These are phyloP conservation scores for Chorisops tibialis DNA, from an alignment of 2,888 invertebrate genomes.

Conservation along the genomic window DNA sequence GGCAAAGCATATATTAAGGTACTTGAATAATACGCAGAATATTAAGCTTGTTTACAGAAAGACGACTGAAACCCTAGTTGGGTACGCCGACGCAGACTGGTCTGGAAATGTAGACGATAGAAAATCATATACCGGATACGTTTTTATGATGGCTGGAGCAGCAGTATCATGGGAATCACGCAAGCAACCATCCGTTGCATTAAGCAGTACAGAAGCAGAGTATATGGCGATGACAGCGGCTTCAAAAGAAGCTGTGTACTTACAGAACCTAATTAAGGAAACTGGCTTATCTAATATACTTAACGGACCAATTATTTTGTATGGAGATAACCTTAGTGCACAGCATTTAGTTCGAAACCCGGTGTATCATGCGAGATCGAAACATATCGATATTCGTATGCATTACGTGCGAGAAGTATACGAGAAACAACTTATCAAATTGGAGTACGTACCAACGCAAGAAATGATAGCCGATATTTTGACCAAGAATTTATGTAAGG, in stretches of 20 bases:
- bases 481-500: no score
- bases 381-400: slow-evolving; percentile 31
- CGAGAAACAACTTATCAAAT: slow-evolving; percentile 2
- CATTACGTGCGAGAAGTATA: slow-evolving; percentile 29
- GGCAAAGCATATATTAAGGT: slow-evolving; percentile 34
- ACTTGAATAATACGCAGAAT: slow-evolving; percentile 32
- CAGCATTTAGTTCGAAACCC: slow-evolving; percentile 29
- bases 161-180: slow-evolving; percentile 30
- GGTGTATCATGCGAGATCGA: slow-evolving; percentile 29
- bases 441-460: slow-evolving; percentile 26
- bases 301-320: slow-evolving; percentile 5
- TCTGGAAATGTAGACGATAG: slow-evolving; percentile 30
- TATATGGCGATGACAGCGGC: slow-evolving; percentile 32
- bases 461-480: no score
- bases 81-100: slow-evolving; percentile 36
- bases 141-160: slow-evolving; percentile 26
- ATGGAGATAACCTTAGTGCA: slow-evolving; percentile 30
- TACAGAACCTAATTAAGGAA: slow-evolving; percentile 19
- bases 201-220: no score
- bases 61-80: slow-evolving; percentile 26
- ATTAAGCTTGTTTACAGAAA: slow-evolving; percentile 30
- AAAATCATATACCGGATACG: slow-evolving; percentile 34
- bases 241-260: slow-evolving; percentile 27
- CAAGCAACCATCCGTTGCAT: slow-evolving; percentile 32
- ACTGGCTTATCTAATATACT: slow-evolving; percentile 3